Percentiles rank a stretch among this genome's conserved stretches.
These are phyloP conservation scores for Choristoneura fumiferana DNA, from an alignment of 1,140 invertebrate species.

Conservation along the genomic window DNA sequence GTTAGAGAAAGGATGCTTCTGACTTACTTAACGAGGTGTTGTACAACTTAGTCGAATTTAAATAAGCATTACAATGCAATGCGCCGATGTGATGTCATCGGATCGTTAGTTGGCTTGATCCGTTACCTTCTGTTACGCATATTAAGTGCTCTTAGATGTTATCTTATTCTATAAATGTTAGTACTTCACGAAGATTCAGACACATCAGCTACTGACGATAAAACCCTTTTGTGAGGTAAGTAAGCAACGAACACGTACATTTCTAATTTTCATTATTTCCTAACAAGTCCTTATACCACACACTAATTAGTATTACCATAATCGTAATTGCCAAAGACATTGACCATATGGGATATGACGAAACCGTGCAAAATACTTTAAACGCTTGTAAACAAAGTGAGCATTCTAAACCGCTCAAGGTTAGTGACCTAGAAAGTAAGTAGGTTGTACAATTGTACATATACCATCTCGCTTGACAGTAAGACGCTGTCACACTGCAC, in stretches of 20 bases:
- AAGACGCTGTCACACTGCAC: not conserved
- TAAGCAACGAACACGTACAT: no score
- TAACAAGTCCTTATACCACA: no score
- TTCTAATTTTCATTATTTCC: no score
- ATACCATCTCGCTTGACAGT: constrained; percentile 1
- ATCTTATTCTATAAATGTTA: no score
- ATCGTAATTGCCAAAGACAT: not conserved
- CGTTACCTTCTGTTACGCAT: no score
- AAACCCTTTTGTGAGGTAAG: no score
- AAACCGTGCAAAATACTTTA: constrained; percentile 7
- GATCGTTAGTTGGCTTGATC: no score
- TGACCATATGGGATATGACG: not conserved
- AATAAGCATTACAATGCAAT: no score
- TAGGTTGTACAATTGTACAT: constrained; percentile 14
- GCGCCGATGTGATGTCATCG: no score
- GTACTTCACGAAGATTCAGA: no score
- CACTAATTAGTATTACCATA: not conserved
- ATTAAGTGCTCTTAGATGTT: no score
- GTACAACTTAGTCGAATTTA: not conserved
- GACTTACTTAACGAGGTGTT: not conserved
- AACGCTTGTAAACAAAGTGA: constrained; percentile 1
- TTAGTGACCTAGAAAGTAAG: constrained; percentile 16
- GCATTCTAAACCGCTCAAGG: constrained; percentile 15
- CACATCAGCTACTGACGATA: no score
- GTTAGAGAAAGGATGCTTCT: not conserved